Base-by-base conservation (phyloP, 2,113 vertebrate genomes). In the Stigmatopora nigra region DNA sequence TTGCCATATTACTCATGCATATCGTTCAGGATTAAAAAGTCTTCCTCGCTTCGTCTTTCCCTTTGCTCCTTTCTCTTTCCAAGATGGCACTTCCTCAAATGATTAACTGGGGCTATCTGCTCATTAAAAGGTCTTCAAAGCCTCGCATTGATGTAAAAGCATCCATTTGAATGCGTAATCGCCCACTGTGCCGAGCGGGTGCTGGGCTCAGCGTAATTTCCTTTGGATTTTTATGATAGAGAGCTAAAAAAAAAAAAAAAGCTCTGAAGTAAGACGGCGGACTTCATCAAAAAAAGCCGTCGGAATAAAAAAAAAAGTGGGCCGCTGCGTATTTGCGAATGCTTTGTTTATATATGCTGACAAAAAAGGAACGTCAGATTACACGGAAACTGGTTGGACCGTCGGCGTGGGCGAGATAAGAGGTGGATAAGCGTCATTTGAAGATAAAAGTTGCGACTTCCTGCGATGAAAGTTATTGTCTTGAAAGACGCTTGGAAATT, bases 151-250 rank as follows among this genome's bases (percentile, higher is more conserved):
- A 94, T 93, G 93, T 91, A 92, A 92, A 94, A 91, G 91, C 92
- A 87, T 87, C 91, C 89, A 89, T 95, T 93, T 94, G 89, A 92
- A 94, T 94, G 92, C 91, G 92, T 94, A 92, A 94, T 93, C 91
- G 88, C 86, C 87, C 89, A 86, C 86, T 74, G 51, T 52, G 75
- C 77, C 81, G 85, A 64, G 61, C 63, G 65, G 85, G 88, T 91
- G 89, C 91, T 90, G 91, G 75, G 90, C 91, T 91, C 0, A 75
- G 90, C 91, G 83, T 86, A 91, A 86, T 82, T 88, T 85, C 71
- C 68, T 83, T 78, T 71, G 53, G 79, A 79, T 87, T 81, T 81
- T 80, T 7, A 76, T 81, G 86, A 88, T 87, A 83, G 79, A 88
- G 85, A 73, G 73, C 78, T 67, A 83, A 82, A 72, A 80, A 63